A percentile compares a stretch with the other conserved stretches of the same genome.
phyloP scores from a whole-genome alignment of 2,113 vertebrate species.

The Coryphaenoides rupestris region DNA sequence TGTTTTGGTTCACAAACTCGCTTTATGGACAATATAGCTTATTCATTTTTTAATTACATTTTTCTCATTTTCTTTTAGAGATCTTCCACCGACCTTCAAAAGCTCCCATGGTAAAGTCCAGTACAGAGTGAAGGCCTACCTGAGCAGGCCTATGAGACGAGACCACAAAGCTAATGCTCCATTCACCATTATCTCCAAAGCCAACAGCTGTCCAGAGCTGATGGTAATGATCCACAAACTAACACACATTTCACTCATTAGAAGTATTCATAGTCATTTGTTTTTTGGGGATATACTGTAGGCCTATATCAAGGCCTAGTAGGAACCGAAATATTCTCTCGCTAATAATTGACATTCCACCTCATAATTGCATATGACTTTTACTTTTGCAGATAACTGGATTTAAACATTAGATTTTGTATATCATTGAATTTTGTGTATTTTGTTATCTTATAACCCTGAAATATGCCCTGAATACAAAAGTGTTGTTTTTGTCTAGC shows the following conservation, averaged over 20 bases:
- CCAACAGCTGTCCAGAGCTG: conserved; percentile 17
- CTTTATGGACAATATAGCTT: neutral
- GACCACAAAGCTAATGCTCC: conserved; percentile 37
- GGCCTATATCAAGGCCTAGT: too few species aligned
- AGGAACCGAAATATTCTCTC: too few species aligned
- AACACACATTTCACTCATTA: neutral
- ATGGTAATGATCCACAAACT: conserved; percentile 41
- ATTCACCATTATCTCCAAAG: conserved; percentile 53
- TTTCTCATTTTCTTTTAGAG: conserved; percentile 31
- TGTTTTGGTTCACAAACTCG: too few species aligned
- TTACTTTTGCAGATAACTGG: too few species aligned
- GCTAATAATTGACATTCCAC: too few species aligned
- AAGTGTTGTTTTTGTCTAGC: too few species aligned
- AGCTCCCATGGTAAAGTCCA: conserved; percentile 53
- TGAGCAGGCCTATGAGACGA: conserved; percentile 63
- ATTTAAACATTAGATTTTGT: too few species aligned
- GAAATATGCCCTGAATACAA: too few species aligned
- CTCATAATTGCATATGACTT: too few species aligned
- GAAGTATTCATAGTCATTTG: neutral
- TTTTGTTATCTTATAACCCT: too few species aligned
- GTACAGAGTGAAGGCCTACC: conserved; percentile 56
- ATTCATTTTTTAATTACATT: neutral
- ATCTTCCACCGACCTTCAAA: conserved; percentile 58
- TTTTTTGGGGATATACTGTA: too few species aligned
- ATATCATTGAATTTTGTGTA: too few species aligned